phyloP scores from a whole-genome alignment of 2,113 vertebrate species.

The Poeciliopsis retropinna region DNA sequence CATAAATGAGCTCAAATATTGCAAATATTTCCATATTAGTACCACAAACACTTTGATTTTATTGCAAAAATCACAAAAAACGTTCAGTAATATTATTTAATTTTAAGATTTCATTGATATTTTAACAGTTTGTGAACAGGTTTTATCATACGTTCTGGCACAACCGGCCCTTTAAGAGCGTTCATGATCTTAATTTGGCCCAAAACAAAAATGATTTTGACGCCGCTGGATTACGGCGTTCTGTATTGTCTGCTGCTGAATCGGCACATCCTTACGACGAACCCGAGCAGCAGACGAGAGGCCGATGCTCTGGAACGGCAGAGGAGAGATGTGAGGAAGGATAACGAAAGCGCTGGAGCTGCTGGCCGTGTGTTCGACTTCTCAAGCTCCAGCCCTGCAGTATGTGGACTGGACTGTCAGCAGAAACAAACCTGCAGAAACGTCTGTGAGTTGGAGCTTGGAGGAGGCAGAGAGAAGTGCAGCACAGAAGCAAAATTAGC shows the following conservation, averaged over 20 bases:
- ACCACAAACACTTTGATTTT: too few species aligned
- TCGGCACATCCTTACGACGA: slow-evolving; percentile 59
- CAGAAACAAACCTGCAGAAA: slow-evolving; percentile 44
- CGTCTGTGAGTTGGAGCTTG: slow-evolving; percentile 11
- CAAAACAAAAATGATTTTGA: too few species aligned
- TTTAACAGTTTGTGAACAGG: too few species aligned
- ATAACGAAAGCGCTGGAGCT: slow-evolving; percentile 43
- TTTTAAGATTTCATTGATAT: too few species aligned
- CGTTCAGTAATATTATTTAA: too few species aligned
- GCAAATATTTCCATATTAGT: too few species aligned
- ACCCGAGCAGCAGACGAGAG: slow-evolving; percentile 46
- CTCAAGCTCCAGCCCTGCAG: slow-evolving; percentile 41
- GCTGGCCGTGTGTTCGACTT: slow-evolving; percentile 42
- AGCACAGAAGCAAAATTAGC: slow-evolving; percentile 14
- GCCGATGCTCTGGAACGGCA: slow-evolving; percentile 19
- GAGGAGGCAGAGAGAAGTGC: slow-evolving; percentile 30
- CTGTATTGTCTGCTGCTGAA: slow-evolving; percentile 56
- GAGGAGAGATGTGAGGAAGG: slow-evolving; percentile 19
- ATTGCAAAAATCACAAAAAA: too few species aligned
- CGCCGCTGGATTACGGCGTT: slow-evolving; percentile 64
- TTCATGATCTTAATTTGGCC: too few species aligned
- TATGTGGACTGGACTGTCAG: slow-evolving; percentile 52
- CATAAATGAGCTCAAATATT: too few species aligned
- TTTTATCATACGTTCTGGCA: too few species aligned
- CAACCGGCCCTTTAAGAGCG: too few species aligned